Evolutionary conservation across 2,888 invertebrate species (phyloP), one percentile per base, ranked within the genome.

Genomic region (Zaprionus lineosus): DNA sequence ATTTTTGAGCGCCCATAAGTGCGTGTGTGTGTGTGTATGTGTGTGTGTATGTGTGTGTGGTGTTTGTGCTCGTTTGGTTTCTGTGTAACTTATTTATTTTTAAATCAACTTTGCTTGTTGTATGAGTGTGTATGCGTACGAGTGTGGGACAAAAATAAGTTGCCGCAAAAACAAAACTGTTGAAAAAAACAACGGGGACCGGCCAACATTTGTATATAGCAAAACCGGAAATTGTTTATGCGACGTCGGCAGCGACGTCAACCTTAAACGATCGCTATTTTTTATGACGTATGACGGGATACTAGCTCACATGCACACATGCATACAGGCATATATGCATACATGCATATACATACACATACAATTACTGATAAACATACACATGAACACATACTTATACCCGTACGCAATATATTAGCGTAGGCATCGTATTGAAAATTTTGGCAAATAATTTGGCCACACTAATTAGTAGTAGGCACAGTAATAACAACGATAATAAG

Each of bases 51-150:
- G 59, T 63, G 55, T 52, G 37, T 53, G 44, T 39, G 48, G 29
- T 18, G 29, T 29, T 18, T n/a, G n/a, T n/a, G n/a, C n/a, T n/a
- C 39, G 52, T 66, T 56, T 29, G 56, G 34, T 62, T 68, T 66
- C 57, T 66, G 79, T 83, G 84, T 81, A 81, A 83, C 83, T 85
- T 79, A 81, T 85, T 85, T 81, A 81, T 81, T 81, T 85, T 81
- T 81, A 81, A 81, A 81, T 78, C 72, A 51, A 66, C 47, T 76
- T 76, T 83, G 60, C 41, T 21, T 50, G 16, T 56, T 40, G 31
- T 28, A 24, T 71, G 61, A 44, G 66, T 52, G 28, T 46, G 53
- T 43, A 52, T 50, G 29, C 41, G 21, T 52, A 29, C 14, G 44
- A 31, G 51, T 73, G 47, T 76, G 64, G 57, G 84, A 83, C 76